Base-by-base conservation (phyloP, 2,888 invertebrate genomes). In the Mesochorus sp. region DNA sequence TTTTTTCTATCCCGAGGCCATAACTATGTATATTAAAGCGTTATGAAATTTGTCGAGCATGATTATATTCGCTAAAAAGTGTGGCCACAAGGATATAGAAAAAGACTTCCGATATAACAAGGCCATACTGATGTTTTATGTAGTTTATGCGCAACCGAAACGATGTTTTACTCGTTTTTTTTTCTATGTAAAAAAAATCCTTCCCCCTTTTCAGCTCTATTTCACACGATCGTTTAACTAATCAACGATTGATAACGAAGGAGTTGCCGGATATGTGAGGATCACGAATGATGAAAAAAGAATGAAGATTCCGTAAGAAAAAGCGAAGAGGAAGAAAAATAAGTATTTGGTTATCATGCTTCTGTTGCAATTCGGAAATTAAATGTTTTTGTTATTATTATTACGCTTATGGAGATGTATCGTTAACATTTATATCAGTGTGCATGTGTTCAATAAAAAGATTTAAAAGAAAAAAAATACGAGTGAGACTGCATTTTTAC, bases 1-100 rank as follows among this genome's bases (percentile, higher is more conserved):
- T 55, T 86, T 37, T 37, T 5, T 19, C 6, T 37, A 1, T 24
- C 5, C 12, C 34, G 19, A 64, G 79, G 66, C 80, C 70, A 77
- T 62, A 70, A 82, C 81, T 84, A 26, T 51, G 39, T 26, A 51
- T 31, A 72, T 44, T 5, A 47, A 55, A 64, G 62, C 24, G 34
- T 62, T 53, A 42, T 72, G 31, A 62, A 53, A 72, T 62, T 62
- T 53, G 42, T 53, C 42, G 12, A 44, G 24, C 44, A 53, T 62
- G 39, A 53, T 53, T 14, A n/a, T 49, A 53, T 31, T 62, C 19
- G 0, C 14, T 21, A 28, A 51, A 34, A 39, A 44, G 17, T 14
- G 44, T 14, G 12, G 14, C n/a, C 57, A 10, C 26, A 19, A 37
- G 2, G 6, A 66, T 34, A 1, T 14, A 37, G 10, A 37, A 47